Conservation (phyloP, 2,797 vertebrate genomes). For the Microcaecilia unicolor region DNA sequence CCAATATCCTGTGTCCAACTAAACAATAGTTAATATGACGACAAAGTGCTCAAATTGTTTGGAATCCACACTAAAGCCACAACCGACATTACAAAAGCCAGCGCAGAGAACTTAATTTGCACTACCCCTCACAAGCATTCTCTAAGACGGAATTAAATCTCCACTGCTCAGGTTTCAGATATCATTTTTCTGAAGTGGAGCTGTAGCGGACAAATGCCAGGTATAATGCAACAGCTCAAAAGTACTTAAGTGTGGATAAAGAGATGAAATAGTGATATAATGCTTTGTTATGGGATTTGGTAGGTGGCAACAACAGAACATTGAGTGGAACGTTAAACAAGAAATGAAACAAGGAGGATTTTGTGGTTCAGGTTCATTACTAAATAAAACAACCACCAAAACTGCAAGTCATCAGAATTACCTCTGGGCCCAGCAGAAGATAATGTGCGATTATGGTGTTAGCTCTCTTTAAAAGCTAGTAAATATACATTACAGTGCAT, state of each 20-base stretch:
- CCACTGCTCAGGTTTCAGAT: background rate
- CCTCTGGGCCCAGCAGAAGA: too few relatives aligned
- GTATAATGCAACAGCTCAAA: constrained; percentile 4
- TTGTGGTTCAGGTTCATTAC: too few relatives aligned
- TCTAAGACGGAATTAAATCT: background rate
- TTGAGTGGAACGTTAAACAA: background rate
- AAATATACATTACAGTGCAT: too few relatives aligned
- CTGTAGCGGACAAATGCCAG: background rate
- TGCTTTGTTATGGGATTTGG: background rate
- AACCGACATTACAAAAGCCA: background rate
- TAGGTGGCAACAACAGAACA: background rate
- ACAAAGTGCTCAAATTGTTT: background rate
- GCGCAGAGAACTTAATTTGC: background rate
- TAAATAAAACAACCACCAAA: too few relatives aligned
- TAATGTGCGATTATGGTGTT: too few relatives aligned
- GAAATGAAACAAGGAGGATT: background rate
- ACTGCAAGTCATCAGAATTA: too few relatives aligned
- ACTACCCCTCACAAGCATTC: accelerated
- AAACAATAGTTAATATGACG: background rate
- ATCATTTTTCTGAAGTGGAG: background rate
- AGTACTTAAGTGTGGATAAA: constrained; percentile 1
- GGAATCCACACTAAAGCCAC: background rate
- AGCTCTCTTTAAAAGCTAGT: too few relatives aligned
- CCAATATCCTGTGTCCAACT: background rate
- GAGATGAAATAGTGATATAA: background rate